Conservation (phyloP, 2,113 vertebrate species). For the Phyllostomus discolor region DNA sequence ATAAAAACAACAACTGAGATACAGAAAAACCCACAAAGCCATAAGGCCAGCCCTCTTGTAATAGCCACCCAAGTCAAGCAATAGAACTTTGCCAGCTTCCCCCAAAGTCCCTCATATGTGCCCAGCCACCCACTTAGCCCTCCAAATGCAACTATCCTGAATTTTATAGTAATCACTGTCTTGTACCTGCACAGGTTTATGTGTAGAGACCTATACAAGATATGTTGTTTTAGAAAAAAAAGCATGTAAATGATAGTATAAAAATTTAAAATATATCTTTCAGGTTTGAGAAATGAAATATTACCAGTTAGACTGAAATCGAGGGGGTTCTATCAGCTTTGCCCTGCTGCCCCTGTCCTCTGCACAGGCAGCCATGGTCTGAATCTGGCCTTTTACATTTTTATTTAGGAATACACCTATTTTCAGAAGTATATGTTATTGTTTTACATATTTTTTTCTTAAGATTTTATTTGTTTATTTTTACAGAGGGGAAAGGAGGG, state of each 20-base stretch:
- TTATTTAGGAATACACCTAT: background rate
- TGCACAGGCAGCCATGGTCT: background rate
- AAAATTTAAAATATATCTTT: background rate
- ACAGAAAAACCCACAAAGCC: background rate
- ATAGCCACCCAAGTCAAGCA: background rate
- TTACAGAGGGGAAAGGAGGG: too few species aligned
- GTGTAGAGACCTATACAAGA: background rate
- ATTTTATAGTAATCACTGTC: background rate
- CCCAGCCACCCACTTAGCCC: too few species aligned
- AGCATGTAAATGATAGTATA: background rate
- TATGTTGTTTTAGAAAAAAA: background rate
- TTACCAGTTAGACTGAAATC: background rate
- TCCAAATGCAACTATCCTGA: background rate
- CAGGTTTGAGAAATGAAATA: background rate
- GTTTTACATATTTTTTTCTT: too few species aligned
- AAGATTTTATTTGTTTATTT: too few species aligned
- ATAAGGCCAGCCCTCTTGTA: background rate
- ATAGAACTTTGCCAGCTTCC: background rate
- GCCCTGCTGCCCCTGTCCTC: background rate
- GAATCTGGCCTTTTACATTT: background rate
- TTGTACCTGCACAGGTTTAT: background rate
- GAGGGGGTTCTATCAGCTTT: background rate
- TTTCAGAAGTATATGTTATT: too few species aligned
- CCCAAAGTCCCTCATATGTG: background rate
- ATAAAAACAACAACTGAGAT: background rate